A percentile compares a stretch with the other conserved stretches of the same genome.
Conservation (phyloP, 2,888 invertebrate genomes). For the Ophion ellenae region DNA sequence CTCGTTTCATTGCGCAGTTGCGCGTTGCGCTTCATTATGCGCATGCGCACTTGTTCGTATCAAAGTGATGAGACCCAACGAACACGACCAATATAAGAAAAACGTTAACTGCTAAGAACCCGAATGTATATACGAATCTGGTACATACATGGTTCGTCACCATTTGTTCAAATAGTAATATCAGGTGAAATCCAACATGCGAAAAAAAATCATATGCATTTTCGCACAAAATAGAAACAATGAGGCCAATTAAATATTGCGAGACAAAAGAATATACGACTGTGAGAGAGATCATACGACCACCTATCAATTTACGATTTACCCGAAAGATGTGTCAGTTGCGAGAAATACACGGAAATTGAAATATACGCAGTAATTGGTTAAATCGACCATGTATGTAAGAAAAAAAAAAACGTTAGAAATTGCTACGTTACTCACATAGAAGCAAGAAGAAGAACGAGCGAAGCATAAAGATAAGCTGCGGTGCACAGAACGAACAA, state of each 20-base stretch:
- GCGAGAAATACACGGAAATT: neutral
- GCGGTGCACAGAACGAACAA: conserved; percentile 45
- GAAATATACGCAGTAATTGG: neutral
- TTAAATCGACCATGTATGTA: conserved; percentile 61
- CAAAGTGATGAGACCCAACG: no score
- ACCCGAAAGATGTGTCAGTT: neutral
- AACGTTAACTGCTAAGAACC: conserved; percentile 59
- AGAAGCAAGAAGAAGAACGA: conserved; percentile 44
- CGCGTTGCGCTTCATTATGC: no score
- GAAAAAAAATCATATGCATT: neutral
- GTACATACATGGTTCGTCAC: conserved; percentile 62
- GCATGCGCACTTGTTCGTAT: no score
- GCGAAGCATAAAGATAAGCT: conserved; percentile 49
- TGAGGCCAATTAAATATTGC: neutral
- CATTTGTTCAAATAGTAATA: neutral
- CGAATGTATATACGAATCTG: conserved; percentile 76
- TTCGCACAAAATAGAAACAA: conserved; percentile 3
- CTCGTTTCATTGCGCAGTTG: no score
- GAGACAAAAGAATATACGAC: neutral
- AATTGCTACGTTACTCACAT: conserved; percentile 52
- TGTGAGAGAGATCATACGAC: neutral
- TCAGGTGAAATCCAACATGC: conserved; percentile 16
- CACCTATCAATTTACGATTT: neutral
- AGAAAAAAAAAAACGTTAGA: conserved; percentile 44
- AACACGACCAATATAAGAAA: neutral